Conservation (phyloP, 2,888 invertebrate species). For the Arctia plantaginis region DNA sequence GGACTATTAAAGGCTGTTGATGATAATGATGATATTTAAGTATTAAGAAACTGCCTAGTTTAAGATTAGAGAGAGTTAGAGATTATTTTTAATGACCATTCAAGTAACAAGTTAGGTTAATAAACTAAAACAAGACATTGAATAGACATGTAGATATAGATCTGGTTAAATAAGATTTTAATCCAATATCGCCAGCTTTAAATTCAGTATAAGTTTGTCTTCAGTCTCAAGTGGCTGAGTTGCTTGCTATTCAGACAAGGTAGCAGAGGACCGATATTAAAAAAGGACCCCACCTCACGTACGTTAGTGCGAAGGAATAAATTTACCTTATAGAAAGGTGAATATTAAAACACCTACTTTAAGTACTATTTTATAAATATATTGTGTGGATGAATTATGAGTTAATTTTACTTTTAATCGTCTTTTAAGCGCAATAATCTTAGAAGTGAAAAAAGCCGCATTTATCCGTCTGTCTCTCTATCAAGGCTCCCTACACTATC, state of each 20-base stretch:
- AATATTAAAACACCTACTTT: background rate
- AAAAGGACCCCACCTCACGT: slow-evolving; percentile 29
- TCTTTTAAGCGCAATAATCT: background rate
- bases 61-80: no score
- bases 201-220: background rate
- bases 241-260: background rate
- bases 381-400: background rate
- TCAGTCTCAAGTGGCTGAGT: background rate
- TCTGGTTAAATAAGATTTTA: background rate
- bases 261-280: background rate
- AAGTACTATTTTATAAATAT: background rate
- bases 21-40: no score
- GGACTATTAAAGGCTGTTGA: no score
- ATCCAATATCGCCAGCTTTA: background rate
- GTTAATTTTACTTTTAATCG: background rate
- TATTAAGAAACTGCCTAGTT: no score
- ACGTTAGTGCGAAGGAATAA: slow-evolving; percentile 32
- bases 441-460: no score
- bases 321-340: background rate
- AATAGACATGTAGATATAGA: no score
- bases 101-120: no score
- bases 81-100: no score
- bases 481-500: no score
- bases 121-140: no score
- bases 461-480: no score